phyloP scores from a whole-genome alignment of 2,797 vertebrate genomes.

The Furcifer pardalis region DNA sequence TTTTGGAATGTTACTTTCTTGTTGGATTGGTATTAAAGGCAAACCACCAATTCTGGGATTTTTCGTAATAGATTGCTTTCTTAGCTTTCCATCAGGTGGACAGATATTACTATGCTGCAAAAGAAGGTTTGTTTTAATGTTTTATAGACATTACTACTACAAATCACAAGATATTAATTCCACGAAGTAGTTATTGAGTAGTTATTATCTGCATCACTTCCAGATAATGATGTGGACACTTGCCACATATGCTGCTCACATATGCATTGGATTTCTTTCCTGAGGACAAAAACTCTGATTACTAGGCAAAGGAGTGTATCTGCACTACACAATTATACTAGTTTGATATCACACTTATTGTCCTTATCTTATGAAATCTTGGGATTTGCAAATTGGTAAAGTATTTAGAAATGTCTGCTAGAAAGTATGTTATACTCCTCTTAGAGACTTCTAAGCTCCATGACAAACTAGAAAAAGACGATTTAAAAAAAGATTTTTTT shows the following conservation, averaged over 20 bases:
- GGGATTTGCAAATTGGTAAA: too few species aligned
- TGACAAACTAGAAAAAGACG: not conserved
- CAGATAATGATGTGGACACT: not conserved
- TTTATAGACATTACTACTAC: not conserved
- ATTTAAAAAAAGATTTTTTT: too few species aligned
- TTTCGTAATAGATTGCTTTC: slow-evolving; percentile 77
- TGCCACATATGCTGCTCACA: not conserved
- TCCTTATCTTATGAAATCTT: too few species aligned
- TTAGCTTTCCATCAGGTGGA: slow-evolving; percentile 72
- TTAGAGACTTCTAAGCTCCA: too few species aligned
- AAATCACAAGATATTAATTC: not conserved
- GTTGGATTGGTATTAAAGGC: slow-evolving; percentile 77
- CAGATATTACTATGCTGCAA: slow-evolving; percentile 83
- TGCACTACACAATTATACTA: too few species aligned
- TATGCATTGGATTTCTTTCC: not conserved
- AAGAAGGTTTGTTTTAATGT: slow-evolving; percentile 54
- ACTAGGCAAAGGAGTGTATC: too few species aligned
- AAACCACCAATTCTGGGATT: slow-evolving; percentile 75
- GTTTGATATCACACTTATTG: too few species aligned
- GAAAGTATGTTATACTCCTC: too few species aligned
- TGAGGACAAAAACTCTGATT: not conserved
- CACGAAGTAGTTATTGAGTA: not conserved
- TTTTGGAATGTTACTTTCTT: slow-evolving; percentile 61
- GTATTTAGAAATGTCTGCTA: too few species aligned
- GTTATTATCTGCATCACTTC: not conserved